Evolutionary conservation across 1,140 invertebrate species (phyloP).

Genomic region (Magallana gigas): DNA sequence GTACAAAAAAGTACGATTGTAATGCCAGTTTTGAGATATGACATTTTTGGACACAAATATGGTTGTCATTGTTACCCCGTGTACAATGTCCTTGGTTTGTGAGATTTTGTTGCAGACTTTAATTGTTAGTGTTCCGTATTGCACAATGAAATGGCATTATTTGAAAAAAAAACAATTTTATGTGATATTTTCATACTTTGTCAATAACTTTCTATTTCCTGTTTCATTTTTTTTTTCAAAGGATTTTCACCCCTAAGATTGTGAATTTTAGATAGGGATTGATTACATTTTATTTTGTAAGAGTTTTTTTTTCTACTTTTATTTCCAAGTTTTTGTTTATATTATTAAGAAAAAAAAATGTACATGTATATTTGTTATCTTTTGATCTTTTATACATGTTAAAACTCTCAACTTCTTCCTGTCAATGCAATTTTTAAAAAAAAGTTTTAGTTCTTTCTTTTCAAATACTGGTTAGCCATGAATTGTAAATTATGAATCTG

Average conservation of each 20-base stretch:
- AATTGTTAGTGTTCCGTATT: neutral
- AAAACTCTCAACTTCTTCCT: neutral
- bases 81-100: neutral
- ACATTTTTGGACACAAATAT: slow-evolving; percentile 20
- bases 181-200: slow-evolving; percentile 29
- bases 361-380: neutral
- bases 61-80: slow-evolving; percentile 12
- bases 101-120: slow-evolving; percentile 20
- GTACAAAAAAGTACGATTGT: neutral
- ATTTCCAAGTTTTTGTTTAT: too few relatives aligned
- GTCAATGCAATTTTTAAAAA: neutral
- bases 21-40: neutral
- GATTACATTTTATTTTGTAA: too few relatives aligned
- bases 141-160: slow-evolving; percentile 35
- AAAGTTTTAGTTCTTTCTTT: neutral
- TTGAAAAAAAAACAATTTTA: neutral
- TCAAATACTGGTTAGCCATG: neutral
- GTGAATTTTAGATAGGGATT: too few relatives aligned
- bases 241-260: too few relatives aligned
- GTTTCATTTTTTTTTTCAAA: neutral
- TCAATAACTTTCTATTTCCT: neutral
- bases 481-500: slow-evolving; percentile 2
- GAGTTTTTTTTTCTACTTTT: too few relatives aligned
- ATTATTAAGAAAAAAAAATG: too few relatives aligned
- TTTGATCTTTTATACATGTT: neutral